Evolutionary conservation across 2,797 vertebrate genomes (phyloP), one percentile per base, ranked within the genome.

Genomic region (Echiichthys vipera): DNA sequence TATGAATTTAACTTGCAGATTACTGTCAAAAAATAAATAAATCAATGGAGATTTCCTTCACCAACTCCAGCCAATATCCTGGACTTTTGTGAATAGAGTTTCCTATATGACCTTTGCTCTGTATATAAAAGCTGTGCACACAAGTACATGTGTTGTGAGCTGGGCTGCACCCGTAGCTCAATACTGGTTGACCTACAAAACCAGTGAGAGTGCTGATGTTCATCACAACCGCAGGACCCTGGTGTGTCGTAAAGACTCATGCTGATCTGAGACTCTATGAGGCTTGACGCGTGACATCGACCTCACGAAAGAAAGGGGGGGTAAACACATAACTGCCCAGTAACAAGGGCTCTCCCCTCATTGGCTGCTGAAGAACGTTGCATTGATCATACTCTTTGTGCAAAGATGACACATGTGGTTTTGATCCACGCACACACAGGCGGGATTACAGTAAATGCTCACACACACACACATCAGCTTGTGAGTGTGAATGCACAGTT

Each of bases 301-400:
- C 93, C 90, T 93, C 92, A 88, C 84, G 54, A 83, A 86, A 36
- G 87, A 83, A 85, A 90, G 42, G 32, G 40, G 25, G 46, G 46
- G 65, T 89, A 92, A 91, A 91, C 84, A 90, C 85, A 90, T 80
- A 91, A 92, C 93, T 93, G 93, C 93, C 94, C 92, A 83, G 94
- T 94, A 94, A 95, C 93, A 94, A 79, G 84, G 76, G 80, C 84
- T 91, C 57, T 43, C 65, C 88, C 61, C 88, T 92, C 84, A 95
- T 95, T 95, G 94, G 93, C 90, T 94, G 86, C 63, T 56, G 67
- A 81, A 71, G 68, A 84, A 83, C 84, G 83, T 92, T 91, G 84
- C 84, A 93, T 91, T 92, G 90, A 94, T 93, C 89, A 86, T 77
- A 83, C 71, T 89, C 89, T 87, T 84, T 86, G 86, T 80, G 86